phyloP scores from a whole-genome alignment of 37 sponge, comb jelly and placozoan genomes.

The Aphrocallistes beatrix region DNA sequence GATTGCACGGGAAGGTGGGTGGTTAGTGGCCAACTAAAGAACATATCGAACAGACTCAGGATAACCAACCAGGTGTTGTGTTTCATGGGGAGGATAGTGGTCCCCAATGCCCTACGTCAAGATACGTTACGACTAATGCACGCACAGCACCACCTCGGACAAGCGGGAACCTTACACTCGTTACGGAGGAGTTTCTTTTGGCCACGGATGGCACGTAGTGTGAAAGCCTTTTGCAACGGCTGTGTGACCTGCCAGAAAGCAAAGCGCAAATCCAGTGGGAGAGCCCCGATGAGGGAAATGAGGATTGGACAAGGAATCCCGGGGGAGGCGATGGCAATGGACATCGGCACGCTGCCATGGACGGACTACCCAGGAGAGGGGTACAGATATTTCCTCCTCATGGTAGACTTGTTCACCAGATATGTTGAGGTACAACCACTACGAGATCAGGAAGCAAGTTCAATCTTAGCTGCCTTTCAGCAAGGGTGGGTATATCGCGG shows the following conservation, averaged over 20 bases:
- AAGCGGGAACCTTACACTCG: neutral
- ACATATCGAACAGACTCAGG: neutral
- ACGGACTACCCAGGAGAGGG: neutral
- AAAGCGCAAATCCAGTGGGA: neutral
- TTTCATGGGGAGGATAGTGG: slow-evolving; percentile 3
- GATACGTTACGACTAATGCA: slow-evolving; percentile 5
- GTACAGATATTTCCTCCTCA: neutral
- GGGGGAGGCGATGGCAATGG: neutral
- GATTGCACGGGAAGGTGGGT: neutral
- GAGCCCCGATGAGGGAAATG: slow-evolving; percentile 8
- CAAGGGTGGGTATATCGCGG: slow-evolving; percentile 4
- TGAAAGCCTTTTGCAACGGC: neutral
- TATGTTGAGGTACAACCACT: slow-evolving; percentile 11
- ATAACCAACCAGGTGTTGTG: neutral
- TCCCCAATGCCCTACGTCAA: neutral
- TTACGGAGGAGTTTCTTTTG: neutral
- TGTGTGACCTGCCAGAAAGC: slow-evolving; percentile 10
- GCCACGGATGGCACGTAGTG: neutral
- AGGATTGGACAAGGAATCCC: slow-evolving; percentile 13
- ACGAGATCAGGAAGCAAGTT: slow-evolving; percentile 2
- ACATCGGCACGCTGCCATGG: neutral
- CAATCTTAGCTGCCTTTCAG: slow-evolving; percentile 10
- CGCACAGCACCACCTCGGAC: slow-evolving; percentile 5
- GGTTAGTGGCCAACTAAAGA: neutral
- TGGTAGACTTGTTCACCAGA: slow-evolving; percentile 9